phyloP scores from a whole-genome alignment of 2,888 invertebrate species.

The Rhogogaster chlorosoma region DNA sequence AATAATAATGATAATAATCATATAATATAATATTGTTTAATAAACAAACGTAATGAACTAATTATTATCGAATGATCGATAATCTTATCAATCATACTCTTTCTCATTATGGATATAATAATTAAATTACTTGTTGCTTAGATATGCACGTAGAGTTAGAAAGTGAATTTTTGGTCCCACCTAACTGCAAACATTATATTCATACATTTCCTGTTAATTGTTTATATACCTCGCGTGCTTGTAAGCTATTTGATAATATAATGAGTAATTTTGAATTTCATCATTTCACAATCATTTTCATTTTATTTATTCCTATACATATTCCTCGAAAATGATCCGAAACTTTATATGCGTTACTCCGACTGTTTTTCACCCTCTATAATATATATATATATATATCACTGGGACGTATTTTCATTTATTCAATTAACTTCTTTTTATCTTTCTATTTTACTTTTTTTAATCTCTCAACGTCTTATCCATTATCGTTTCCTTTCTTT shows the following conservation, averaged over 20 bases:
- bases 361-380: not conserved
- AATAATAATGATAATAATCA: conserved; percentile 70
- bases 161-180: conserved; percentile 78
- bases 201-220: conserved; percentile 67
- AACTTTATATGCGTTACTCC: not conserved
- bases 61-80: conserved; percentile 60
- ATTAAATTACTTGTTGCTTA: conserved; percentile 77
- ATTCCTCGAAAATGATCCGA: conserved; percentile 3
- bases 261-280: conserved; percentile 51
- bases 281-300: conserved; percentile 35
- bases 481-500: conserved; percentile 28
- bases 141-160: conserved; percentile 78
- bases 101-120: conserved; percentile 76
- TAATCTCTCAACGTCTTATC: conserved; percentile 42
- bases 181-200: conserved; percentile 78
- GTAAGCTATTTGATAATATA: conserved; percentile 50
- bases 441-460: conserved; percentile 51
- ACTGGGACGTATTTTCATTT: conserved; percentile 42
- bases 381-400: too few relatives aligned
- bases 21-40: conserved; percentile 75
- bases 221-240: conserved; percentile 43
- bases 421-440: conserved; percentile 38
- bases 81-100: conserved; percentile 69
- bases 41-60: conserved; percentile 77
- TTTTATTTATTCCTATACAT: not conserved